A percentile compares a stretch with the other conserved stretches of the same genome.
Conservation (phyloP, 2,113 vertebrate species). For the Ammospiza nelsoni region DNA sequence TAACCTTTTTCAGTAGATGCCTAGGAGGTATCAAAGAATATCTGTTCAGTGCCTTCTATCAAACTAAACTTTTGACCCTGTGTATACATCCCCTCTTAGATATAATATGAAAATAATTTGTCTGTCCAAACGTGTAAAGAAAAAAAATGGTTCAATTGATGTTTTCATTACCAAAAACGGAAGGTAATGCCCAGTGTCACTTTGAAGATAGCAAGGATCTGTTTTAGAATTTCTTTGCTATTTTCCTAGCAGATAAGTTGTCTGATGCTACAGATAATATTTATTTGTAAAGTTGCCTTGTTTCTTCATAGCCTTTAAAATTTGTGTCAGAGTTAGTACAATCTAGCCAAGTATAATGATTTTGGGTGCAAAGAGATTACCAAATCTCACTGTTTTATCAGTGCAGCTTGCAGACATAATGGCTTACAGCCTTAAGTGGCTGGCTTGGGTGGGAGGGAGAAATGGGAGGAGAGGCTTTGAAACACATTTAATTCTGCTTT, state of each 20-base stretch:
- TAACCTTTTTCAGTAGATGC: neutral
- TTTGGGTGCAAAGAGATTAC: neutral
- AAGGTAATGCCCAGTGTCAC: neutral
- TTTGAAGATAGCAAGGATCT: neutral
- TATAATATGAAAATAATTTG: neutral
- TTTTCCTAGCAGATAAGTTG: neutral
- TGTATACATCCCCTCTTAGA: neutral
- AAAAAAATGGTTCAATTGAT: neutral
- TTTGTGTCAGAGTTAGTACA: neutral
- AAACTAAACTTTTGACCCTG: neutral
- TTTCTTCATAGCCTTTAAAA: neutral
- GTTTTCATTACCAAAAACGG: neutral
- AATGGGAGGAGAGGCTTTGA: neutral
- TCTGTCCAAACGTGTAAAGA: neutral
- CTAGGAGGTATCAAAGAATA: neutral
- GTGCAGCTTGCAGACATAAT: neutral
- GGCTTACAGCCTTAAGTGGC: neutral
- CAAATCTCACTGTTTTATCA: neutral
- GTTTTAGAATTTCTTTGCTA: neutral
- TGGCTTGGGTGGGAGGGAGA: neutral
- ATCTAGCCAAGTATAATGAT: neutral
- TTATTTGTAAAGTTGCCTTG: neutral
- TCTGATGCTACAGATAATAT: neutral
- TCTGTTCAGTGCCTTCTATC: neutral
- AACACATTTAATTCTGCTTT: neutral